A percentile compares a stretch with the other conserved stretches of the same genome.
phyloP scores from a whole-genome alignment of 2,888 invertebrate genomes.

The Tenthredo livida region DNA sequence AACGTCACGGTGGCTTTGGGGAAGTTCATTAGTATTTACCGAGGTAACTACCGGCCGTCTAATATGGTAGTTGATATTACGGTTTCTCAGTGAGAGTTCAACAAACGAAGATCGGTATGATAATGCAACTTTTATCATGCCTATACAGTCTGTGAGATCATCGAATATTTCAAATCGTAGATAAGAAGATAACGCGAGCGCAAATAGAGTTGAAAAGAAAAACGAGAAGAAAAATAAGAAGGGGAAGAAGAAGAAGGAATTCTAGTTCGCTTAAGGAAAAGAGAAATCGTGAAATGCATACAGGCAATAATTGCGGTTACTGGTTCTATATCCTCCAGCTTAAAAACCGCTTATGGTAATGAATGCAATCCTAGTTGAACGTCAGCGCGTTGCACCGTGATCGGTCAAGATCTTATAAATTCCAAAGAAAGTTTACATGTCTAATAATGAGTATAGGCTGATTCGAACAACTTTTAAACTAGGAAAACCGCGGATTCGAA shows the following conservation, averaged over 20 bases:
- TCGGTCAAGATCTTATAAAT: neutral
- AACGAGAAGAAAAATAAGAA: neutral
- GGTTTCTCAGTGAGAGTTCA: neutral
- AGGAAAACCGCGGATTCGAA: too few species aligned
- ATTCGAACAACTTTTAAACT: too few species aligned
- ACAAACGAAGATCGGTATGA: neutral
- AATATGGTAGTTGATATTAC: constrained; percentile 29
- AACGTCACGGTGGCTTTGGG: constrained; percentile 41
- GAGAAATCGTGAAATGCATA: constrained; percentile 9
- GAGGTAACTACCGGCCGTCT: constrained; percentile 25
- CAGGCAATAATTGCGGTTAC: neutral
- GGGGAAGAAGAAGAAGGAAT: neutral
- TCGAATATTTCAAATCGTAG: neutral
- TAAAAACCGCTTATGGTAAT: constrained; percentile 30
- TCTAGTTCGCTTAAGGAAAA: neutral
- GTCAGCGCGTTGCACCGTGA: too few species aligned
- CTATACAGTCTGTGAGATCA: neutral
- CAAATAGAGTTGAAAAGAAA: neutral
- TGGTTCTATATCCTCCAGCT: neutral
- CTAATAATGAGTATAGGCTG: too few species aligned
- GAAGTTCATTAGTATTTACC: constrained; percentile 47
- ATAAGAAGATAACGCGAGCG: neutral
- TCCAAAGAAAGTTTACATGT: neutral
- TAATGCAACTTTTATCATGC: neutral
- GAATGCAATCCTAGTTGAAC: neutral